Evolutionary conservation across 2,113 vertebrate genomes (phyloP).

Genomic region (Oreotrochilus melanogaster): DNA sequence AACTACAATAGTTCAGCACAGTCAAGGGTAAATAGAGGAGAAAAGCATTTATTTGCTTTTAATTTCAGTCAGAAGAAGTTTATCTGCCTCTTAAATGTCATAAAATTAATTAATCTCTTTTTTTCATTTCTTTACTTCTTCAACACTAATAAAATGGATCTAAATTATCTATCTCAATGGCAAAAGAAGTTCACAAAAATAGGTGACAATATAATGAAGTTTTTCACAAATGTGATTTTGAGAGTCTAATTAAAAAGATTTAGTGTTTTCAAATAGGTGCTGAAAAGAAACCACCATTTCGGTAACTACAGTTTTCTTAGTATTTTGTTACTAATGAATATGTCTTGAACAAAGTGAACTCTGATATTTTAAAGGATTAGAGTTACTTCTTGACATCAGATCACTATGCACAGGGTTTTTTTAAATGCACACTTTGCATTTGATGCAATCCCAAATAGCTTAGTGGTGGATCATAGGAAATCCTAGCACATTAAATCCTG

Average conservation of each 20-base stretch:
- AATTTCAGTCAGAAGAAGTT: neutral
- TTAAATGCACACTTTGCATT: neutral
- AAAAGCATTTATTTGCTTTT: neutral
- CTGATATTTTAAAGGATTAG: neutral
- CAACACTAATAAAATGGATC: neutral
- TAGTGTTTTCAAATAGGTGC: neutral
- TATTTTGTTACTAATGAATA: neutral
- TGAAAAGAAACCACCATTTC: neutral
- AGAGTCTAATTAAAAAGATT: neutral
- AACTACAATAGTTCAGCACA: neutral
- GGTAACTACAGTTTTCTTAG: neutral
- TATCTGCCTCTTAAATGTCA: neutral
- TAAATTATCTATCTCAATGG: neutral
- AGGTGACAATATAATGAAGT: neutral
- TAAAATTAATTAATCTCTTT: fast-evolving
- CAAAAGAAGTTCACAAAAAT: neutral
- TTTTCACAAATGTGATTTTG: neutral
- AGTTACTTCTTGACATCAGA: neutral
- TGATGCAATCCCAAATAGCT: neutral
- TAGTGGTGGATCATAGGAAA: neutral
- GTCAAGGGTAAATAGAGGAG: neutral
- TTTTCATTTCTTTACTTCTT: neutral
- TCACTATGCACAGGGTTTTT: neutral
- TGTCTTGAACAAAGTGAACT: neutral
- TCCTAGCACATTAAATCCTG: neutral